Conservation (phyloP, 2,888 invertebrate species). For the Apotomis capreana region DNA sequence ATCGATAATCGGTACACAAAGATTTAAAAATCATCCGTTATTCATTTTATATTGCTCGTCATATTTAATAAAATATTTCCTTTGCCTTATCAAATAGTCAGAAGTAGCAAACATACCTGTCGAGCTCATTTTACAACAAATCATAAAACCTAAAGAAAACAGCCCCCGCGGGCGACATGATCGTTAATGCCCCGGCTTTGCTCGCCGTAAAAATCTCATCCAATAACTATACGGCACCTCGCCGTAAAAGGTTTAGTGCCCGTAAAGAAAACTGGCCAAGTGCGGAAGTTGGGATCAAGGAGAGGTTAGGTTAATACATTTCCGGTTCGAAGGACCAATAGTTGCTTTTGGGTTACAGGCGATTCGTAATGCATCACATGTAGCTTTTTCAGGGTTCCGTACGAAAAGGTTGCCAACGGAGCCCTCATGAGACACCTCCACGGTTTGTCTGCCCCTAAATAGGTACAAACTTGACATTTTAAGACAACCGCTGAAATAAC, state of each 20-base stretch:
- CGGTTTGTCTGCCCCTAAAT: too few relatives aligned
- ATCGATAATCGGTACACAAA: too few relatives aligned
- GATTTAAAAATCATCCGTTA: too few relatives aligned
- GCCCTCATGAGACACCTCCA: too few relatives aligned
- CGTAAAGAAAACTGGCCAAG: conserved; percentile 12
- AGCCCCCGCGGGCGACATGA: conserved; percentile 24
- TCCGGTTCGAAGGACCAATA: conserved; percentile 1
- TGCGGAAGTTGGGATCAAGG: neutral
- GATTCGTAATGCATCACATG: neutral
- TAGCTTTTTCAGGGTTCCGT: too few relatives aligned
- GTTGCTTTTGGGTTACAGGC: neutral
- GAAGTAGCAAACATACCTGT: neutral
- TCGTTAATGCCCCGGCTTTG: conserved; percentile 32
- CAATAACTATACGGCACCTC: conserved; percentile 33
- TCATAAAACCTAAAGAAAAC: conserved; percentile 26
- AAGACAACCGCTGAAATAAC: too few relatives aligned
- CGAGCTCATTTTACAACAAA: conserved; percentile 3
- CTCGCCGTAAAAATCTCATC: conserved; percentile 37
- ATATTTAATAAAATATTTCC: too few relatives aligned
- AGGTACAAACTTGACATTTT: too few relatives aligned
- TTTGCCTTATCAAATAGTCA: too few relatives aligned
- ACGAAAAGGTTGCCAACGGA: too few relatives aligned
- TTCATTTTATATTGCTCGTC: too few relatives aligned
- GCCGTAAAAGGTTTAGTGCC: conserved; percentile 33
- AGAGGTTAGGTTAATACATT: conserved; percentile 2